Percentiles rank a stretch among this genome's conserved stretches.
Evolutionary conservation across 2,888 invertebrate species (phyloP).

Genomic region (Quadroppia sp.): DNA sequence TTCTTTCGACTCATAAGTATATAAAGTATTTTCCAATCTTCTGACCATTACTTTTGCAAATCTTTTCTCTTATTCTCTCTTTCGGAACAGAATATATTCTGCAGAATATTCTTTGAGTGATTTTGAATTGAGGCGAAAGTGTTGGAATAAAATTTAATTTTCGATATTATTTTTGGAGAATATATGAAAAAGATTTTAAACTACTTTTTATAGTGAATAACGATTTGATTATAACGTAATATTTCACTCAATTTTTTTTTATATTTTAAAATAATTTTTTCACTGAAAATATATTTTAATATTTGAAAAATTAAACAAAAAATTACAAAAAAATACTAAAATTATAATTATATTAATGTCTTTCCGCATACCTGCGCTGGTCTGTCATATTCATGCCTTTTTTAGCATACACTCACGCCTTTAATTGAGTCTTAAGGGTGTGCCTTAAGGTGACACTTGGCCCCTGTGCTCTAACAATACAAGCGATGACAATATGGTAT

Average conservation of each 20-base stretch:
- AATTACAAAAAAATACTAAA: too few relatives aligned
- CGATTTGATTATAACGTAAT: neutral
- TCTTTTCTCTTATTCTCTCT: neutral
- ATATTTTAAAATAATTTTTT: neutral
- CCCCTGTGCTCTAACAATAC: neutral
- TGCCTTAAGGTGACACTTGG: conserved; percentile 9
- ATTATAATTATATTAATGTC: too few relatives aligned
- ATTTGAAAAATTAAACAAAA: neutral
- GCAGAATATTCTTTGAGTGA: neutral
- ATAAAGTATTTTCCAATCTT: neutral
- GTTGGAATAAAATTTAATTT: conserved; percentile 3
- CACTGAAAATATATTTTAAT: neutral
- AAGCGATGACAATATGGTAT: conserved; percentile 10
- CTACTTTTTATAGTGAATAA: conserved; percentile 1
- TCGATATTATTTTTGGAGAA: too few relatives aligned
- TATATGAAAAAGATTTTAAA: too few relatives aligned
- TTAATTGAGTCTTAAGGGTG: conserved; percentile 29
- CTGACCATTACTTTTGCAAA: conserved; percentile 19
- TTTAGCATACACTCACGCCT: neutral
- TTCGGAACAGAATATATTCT: neutral
- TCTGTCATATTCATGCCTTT: too few relatives aligned
- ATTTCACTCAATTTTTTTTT: neutral
- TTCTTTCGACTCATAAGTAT: conserved; percentile 6
- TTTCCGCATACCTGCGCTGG: neutral
- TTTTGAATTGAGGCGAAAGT: neutral